Evolutionary conservation across 1,140 invertebrate species (phyloP).

Genomic region (Hyposmocoma kahamanoa): DNA sequence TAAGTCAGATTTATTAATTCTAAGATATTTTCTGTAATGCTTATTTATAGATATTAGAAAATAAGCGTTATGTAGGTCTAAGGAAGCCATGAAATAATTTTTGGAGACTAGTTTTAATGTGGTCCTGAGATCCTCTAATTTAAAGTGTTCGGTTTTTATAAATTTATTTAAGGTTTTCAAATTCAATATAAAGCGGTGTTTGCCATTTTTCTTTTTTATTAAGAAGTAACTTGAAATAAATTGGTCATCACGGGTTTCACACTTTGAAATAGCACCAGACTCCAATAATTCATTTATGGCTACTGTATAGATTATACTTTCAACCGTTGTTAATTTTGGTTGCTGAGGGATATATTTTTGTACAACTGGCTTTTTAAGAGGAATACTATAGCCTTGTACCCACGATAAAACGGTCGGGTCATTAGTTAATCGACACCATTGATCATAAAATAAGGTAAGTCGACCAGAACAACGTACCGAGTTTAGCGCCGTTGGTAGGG

Average conservation of each 20-base stretch:
- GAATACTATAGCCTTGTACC: background rate
- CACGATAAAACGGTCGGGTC: background rate
- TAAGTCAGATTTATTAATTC: background rate
- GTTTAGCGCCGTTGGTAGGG: background rate
- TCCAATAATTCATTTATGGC: background rate
- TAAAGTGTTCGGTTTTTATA: constrained; percentile 2
- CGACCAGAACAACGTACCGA: background rate
- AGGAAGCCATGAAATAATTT: background rate
- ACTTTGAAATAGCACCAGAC: background rate
- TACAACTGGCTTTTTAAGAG: background rate
- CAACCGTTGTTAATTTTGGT: background rate
- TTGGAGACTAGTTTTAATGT: background rate
- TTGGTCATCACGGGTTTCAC: background rate
- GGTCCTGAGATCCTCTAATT: constrained; percentile 1
- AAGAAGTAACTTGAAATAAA: background rate
- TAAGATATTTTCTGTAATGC: background rate
- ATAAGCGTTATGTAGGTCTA: background rate
- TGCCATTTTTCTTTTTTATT: background rate
- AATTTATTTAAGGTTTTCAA: constrained; percentile 4
- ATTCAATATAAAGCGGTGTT: background rate
- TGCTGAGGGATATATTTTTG: background rate
- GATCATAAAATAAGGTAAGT: background rate
- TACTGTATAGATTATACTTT: background rate
- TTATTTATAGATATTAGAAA: background rate
- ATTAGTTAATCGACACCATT: background rate